These are phyloP conservation scores for Cyrtodaria siliqua DNA, from an alignment of 2,888 invertebrate genomes.

Conservation along the genomic window DNA sequence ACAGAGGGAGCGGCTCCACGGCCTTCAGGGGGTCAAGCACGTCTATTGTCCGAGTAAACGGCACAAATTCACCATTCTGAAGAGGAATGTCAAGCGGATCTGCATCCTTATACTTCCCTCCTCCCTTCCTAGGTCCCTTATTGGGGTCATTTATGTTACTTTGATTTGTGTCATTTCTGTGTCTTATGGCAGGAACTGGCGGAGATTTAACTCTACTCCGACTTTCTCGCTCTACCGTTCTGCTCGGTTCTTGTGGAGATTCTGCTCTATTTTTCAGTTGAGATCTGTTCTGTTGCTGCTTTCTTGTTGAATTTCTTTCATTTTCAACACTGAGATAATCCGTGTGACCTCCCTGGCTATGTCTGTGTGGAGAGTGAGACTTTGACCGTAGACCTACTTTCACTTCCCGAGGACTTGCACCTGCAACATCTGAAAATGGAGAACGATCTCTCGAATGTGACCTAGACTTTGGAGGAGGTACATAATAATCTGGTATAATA, in stretches of 20 bases:
- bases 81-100: constrained; percentile 64
- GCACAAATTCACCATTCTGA: constrained; percentile 79
- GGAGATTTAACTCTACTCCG: constrained; percentile 67
- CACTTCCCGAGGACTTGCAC: constrained; percentile 60
- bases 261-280: constrained; percentile 41
- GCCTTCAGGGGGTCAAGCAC: constrained; percentile 84
- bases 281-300: too few relatives aligned
- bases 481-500: constrained; percentile 72
- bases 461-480: constrained; percentile 45
- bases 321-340: constrained; percentile 33
- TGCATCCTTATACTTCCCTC: constrained; percentile 67
- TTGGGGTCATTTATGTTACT: constrained; percentile 7
- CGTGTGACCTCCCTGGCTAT: constrained; percentile 30
- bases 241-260: constrained; percentile 18
- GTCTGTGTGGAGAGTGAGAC: constrained; percentile 66
- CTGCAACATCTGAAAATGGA: constrained; percentile 64
- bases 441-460: constrained; percentile 57
- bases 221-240: constrained; percentile 9
- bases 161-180: constrained; percentile 54
- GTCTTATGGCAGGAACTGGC: constrained; percentile 77
- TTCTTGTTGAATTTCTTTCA: constrained; percentile 16
- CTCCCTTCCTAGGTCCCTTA: too few relatives aligned
- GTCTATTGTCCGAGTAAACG: constrained; percentile 83
- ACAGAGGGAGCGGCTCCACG: constrained; percentile 80
- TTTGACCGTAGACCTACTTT: constrained; percentile 55